Conservation (phyloP, 2,113 vertebrate species). For the Rhea pennata region DNA sequence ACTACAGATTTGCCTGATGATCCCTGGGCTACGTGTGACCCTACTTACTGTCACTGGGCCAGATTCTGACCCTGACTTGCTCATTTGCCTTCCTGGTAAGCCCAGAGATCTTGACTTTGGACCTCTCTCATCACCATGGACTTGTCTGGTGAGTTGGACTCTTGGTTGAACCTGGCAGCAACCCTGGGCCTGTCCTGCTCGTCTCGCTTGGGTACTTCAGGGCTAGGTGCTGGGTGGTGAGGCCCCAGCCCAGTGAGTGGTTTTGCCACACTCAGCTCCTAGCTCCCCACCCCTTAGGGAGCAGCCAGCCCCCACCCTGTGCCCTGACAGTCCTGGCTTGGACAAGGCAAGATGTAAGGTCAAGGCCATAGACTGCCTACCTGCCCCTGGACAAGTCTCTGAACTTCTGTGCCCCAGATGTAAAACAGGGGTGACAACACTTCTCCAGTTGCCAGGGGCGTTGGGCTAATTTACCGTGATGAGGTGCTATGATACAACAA, state of each 20-base stretch:
- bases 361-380: neutral
- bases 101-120: no score
- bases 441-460: neutral
- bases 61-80: neutral
- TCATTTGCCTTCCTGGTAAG: neutral
- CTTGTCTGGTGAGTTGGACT: no score
- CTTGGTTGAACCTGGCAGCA: no score
- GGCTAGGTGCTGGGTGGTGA: no score
- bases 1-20: neutral
- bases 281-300: no score
- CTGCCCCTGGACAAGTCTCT: neutral
- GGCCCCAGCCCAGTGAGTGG: no score
- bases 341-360: neutral
- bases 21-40: neutral
- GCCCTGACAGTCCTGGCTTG: neutral
- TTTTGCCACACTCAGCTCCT: no score
- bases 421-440: neutral
- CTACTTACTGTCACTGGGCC: neutral
- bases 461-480: neutral
- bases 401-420: neutral
- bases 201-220: no score
- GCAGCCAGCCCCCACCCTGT: no score
- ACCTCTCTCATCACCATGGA: neutral
- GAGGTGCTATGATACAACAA: neutral
- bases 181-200: no score